phyloP scores from a whole-genome alignment of 2,797 vertebrate genomes.

The Tiaroga cobitis region DNA sequence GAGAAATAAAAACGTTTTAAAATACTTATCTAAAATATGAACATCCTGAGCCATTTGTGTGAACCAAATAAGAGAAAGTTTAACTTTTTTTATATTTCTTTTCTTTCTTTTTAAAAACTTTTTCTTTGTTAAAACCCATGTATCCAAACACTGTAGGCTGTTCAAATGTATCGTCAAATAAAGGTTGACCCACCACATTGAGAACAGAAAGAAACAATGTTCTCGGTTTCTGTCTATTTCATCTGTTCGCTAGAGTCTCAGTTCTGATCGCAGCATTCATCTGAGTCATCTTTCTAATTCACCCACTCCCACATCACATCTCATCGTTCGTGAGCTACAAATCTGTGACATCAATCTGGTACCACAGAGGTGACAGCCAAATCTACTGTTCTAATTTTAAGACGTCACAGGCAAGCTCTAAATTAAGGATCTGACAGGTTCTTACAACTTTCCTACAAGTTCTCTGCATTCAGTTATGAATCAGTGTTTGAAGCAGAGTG shows the following conservation, averaged over 20 bases:
- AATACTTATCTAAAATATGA: not conserved
- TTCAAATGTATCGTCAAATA: slow-evolving; percentile 6
- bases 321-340: slow-evolving; percentile 43
- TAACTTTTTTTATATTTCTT: not conserved
- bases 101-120: slow-evolving; percentile 4
- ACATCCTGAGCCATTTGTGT: slow-evolving; percentile 11
- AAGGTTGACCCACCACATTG: slow-evolving; percentile 8
- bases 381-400: slow-evolving; percentile 41
- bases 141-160: not conserved
- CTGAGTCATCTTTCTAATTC: slow-evolving; percentile 57
- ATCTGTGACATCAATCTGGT: slow-evolving; percentile 46
- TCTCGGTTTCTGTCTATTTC: slow-evolving; percentile 43
- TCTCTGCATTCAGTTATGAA: not conserved
- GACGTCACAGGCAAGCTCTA: slow-evolving; percentile 24
- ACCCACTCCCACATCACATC: slow-evolving; percentile 40
- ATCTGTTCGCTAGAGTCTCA: slow-evolving; percentile 34
- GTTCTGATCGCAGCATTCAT: slow-evolving; percentile 43
- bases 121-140: not conserved
- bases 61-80: slow-evolving; percentile 13
- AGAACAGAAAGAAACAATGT: slow-evolving; percentile 45
- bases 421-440: slow-evolving; percentile 27
- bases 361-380: slow-evolving; percentile 48
- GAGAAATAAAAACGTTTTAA: not conserved
- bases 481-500: not conserved
- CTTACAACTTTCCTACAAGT: slow-evolving; percentile 18